Percentiles rank a stretch among this genome's conserved stretches.
Conservation (phyloP, 2,113 vertebrate genomes). For the Lasiurus cinereus region DNA sequence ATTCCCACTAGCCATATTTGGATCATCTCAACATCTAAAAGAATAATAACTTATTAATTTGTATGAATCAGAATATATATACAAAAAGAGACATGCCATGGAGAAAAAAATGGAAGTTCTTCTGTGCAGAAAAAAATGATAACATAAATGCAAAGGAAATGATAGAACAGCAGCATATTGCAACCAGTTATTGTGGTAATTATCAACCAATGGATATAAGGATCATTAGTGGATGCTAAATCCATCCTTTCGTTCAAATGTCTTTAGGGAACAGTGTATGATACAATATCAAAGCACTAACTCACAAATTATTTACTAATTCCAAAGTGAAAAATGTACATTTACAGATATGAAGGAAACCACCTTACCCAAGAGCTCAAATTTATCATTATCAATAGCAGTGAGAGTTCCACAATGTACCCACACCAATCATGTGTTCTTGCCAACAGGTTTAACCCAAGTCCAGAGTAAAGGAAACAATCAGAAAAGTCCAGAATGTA, state of each 20-base stretch:
- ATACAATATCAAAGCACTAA: not conserved
- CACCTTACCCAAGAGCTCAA: not conserved
- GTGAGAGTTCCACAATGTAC: not conserved
- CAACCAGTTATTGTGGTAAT: not conserved
- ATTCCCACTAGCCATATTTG: not conserved
- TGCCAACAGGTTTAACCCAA: not conserved
- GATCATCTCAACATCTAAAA: not conserved
- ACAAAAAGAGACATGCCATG: not conserved
- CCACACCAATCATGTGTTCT: not conserved
- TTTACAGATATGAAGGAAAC: not conserved
- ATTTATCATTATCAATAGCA: not conserved
- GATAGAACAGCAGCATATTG: not conserved
- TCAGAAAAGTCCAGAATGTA: not conserved
- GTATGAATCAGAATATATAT: not conserved
- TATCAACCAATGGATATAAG: not conserved
- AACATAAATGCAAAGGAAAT: not conserved
- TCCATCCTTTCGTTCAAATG: not conserved
- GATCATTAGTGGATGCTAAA: not conserved
- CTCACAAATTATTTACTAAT: not conserved
- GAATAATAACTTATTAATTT: not conserved
- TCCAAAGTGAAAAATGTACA: not conserved
- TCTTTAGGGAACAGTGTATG: not conserved
- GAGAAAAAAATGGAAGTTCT: not conserved
- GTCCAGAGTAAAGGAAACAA: not conserved
- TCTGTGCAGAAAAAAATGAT: slow-evolving; percentile 15